Percentiles rank a stretch among this genome's conserved stretches.
Conservation (phyloP, 2,888 invertebrate genomes). For the Drosophila prolongata region DNA sequence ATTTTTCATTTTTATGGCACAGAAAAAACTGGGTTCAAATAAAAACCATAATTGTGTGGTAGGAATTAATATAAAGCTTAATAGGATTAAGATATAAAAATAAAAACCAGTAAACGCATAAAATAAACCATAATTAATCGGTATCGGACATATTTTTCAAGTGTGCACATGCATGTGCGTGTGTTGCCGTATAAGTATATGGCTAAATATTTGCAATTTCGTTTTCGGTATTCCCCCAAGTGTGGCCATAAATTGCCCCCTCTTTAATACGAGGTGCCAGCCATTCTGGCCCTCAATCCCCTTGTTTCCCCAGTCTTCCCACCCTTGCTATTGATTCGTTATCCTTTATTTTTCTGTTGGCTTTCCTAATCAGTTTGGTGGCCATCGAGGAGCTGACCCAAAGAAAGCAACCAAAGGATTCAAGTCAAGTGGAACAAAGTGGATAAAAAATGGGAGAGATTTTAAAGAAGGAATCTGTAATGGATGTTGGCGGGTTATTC, state of each 20-base stretch:
- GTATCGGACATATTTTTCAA: not conserved
- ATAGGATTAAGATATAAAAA: no score
- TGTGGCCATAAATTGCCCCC: constrained; percentile 66
- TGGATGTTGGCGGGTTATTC: constrained; percentile 30
- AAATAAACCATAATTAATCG: no score
- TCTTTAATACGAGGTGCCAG: constrained; percentile 26
- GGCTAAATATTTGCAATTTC: constrained; percentile 70
- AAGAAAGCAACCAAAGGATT: constrained; percentile 30
- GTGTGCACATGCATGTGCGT: constrained; percentile 5
- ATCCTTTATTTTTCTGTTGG: constrained; percentile 32
- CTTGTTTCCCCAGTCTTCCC: not conserved
- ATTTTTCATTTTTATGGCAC: no score
- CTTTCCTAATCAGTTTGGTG: constrained; percentile 37
- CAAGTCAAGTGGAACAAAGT: constrained; percentile 39
- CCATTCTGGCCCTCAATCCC: constrained; percentile 5
- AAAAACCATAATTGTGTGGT: no score
- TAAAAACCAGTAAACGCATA: no score
- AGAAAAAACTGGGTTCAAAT: no score
- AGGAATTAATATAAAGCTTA: no score
- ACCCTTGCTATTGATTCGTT: constrained; percentile 20
- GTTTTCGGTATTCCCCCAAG: constrained; percentile 55
- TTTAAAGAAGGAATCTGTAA: constrained; percentile 6
- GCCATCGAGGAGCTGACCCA: constrained; percentile 32
- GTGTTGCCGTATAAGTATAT: constrained; percentile 14
- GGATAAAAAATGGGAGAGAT: not conserved